Base-by-base conservation (phyloP, 2,888 invertebrate genomes). In the Drosophila austrosaltans region DNA sequence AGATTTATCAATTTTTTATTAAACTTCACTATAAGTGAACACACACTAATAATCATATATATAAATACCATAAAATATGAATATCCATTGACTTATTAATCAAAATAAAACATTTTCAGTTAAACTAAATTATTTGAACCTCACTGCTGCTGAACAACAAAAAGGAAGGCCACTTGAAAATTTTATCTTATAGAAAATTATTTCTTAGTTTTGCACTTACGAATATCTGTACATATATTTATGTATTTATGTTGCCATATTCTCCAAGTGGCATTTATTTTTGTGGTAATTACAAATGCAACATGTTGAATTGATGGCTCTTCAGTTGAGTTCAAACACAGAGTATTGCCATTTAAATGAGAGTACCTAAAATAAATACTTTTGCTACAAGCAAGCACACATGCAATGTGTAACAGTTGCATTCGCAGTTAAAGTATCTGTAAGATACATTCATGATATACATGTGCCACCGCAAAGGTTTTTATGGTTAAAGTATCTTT, bases 291-390 rank as follows among this genome's bases (percentile, higher is more conserved):
- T 82, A 70, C 69, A 61, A 70, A 74, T 80, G 87, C 79, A 82
- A 63, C 83, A 85, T 83, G 72, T 87, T 80, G 83, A 77, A 71
- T 70, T 77, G 79, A 84, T 82, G 81, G 86, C 87, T 80, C 86
- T 84, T 76, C 67, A 80, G 40, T 73, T 72, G 42, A 25, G 48
- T 16, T 48, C 12, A 48, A 48, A 48, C 16, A 42, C 30, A 44
- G 32, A 56, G 28, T 22, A 53, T 72, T 36, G 77, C 66, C 77
- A 71, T 75, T 83, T 80, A 88, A 77, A 68, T 39, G 36, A 68
- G 53, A 68, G 53, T 72, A 54, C 54, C 71, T 72, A 65, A 66
- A 57, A 60, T 66, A 71, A 71, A 75, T 59, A 60, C 64, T 62
- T 48, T 44, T 8, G 44, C 44, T 20, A 20, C 48, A 48, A 20